Percentiles rank a stretch among this genome's conserved stretches.
Evolutionary conservation across 2,113 vertebrate genomes (phyloP).

Genomic region (Vireo altiloquus): DNA sequence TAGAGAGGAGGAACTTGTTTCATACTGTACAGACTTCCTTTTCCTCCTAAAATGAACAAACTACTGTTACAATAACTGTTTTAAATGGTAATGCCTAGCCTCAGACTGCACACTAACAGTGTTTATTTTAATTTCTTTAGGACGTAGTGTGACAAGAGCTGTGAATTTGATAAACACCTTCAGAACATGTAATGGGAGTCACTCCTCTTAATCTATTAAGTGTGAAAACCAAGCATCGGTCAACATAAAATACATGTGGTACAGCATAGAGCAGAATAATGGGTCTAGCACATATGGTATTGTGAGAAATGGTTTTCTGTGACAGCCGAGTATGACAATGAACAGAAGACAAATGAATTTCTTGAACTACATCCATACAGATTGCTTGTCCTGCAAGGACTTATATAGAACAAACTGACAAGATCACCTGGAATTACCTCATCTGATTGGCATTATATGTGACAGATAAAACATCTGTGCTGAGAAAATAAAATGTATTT

Average conservation of each 20-base stretch:
- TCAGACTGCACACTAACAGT: background rate
- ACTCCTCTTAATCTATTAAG: background rate
- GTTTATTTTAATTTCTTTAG: background rate
- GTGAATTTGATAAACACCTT: background rate
- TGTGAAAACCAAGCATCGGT: background rate
- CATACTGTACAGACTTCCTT: background rate
- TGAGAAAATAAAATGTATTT: constrained; percentile 42
- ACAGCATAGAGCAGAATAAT: background rate
- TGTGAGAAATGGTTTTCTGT: constrained; percentile 33
- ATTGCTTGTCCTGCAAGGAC: constrained; percentile 16
- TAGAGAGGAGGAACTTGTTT: background rate
- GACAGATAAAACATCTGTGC: constrained; percentile 57
- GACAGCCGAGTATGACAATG: constrained; percentile 26
- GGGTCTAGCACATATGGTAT: constrained; percentile 18
- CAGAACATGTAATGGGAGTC: background rate
- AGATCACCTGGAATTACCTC: constrained; percentile 58
- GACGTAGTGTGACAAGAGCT: background rate
- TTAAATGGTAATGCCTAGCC: background rate
- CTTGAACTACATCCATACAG: constrained; percentile 6
- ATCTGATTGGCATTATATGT: constrained; percentile 45
- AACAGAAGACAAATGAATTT: constrained; percentile 53
- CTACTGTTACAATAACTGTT: background rate
- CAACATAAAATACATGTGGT: constrained; percentile 29
- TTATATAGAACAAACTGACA: constrained; percentile 43
- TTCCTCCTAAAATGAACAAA: background rate